Conservation (phyloP, 1,140 invertebrate species). For the Choristoneura fumiferana region DNA sequence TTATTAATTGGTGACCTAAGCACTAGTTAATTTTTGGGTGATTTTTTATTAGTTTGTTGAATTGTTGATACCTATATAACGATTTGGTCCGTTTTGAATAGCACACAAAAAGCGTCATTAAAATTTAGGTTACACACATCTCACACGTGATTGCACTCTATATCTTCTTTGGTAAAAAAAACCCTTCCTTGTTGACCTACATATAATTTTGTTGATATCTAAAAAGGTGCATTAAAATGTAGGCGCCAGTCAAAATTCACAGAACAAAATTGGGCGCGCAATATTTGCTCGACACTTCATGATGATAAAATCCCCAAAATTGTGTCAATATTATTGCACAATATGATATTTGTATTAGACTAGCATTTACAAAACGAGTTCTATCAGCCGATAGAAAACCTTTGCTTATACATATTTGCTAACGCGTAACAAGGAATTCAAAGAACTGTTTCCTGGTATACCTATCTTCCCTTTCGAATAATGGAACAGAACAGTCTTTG, state of each 20-base stretch:
- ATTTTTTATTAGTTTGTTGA: no score
- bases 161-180: neutral
- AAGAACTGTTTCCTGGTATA: constrained; percentile 44
- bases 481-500: constrained; percentile 38
- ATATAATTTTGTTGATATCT: neutral
- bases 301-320: neutral
- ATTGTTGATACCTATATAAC: no score
- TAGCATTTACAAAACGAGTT: no score
- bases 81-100: no score
- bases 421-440: constrained; percentile 36
- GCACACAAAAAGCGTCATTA: no score
- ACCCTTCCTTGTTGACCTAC: neutral
- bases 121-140: no score
- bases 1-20: no score
- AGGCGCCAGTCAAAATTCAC: constrained; percentile 12
- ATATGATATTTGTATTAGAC: no score
- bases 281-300: constrained; percentile 10
- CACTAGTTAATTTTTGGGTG: no score
- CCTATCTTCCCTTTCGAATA: constrained; percentile 34
- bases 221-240: neutral
- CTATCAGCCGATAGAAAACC: no score
- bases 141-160: no score
- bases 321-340: neutral
- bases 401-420: neutral
- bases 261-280: constrained; percentile 2